Evolutionary conservation across 2,888 invertebrate species (phyloP), one percentile per base, ranked within the genome.

Genomic region (Linhomoeus sp.): DNA sequence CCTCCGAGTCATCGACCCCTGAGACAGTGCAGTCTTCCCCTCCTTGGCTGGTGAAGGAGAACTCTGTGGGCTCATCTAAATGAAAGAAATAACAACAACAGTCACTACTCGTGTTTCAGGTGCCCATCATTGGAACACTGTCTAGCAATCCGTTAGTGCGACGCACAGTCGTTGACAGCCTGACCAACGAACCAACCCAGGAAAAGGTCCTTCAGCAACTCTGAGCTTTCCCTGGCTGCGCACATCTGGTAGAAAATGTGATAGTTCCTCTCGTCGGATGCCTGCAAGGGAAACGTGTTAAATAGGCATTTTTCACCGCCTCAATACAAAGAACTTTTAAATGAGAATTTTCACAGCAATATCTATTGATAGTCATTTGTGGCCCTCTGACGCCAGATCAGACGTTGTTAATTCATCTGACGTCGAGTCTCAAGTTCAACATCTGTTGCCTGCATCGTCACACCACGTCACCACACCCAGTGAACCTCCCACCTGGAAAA

Each of bases 241-340:
- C 92, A 92, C 55, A 97, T 70, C 70, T 97, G 94, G 67, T 97
- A 97, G 71, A 97, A 97, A 53, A 97, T 79, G 64, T 97, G 97
- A 67, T 97, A 97, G 68, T 97, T 97, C 61, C 94, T 72, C 68
- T 97, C 94, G 0, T 81, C 84, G 1, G 76, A 69, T 1, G 90
- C 83, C 58, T 71, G 67, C 44, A 58, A 56, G n/a, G 1, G 3
- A 19, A n/a, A n/a, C n/a, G n/a, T n/a, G n/a, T n/a, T n/a, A n/a
- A n/a, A n/a, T n/a, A n/a, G n/a, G n/a, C n/a, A n/a, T n/a, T n/a
- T n/a, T n/a, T n/a, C n/a, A n/a, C n/a, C n/a, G n/a, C n/a, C n/a
- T n/a, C n/a, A n/a, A n/a, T n/a, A n/a, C n/a, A n/a, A n/a, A n/a
- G n/a, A n/a, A n/a, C n/a, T n/a, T n/a, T n/a, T n/a, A n/a, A n/a